Percentiles rank a stretch among this genome's conserved stretches.
Conservation (phyloP, 2,888 invertebrate genomes). For the Drosophila quasianomalipes region DNA sequence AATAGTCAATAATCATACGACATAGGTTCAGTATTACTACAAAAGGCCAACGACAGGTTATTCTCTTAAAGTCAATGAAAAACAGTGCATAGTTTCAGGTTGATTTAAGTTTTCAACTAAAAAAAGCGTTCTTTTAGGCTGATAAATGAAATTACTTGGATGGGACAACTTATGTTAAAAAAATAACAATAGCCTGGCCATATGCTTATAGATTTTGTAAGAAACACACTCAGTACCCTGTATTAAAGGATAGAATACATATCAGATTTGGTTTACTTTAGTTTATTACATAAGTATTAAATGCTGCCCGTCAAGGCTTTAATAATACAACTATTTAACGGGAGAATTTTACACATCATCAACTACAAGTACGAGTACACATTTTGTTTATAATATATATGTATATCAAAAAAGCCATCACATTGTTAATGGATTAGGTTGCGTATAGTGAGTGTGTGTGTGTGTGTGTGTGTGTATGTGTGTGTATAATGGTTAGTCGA, state of each 20-base stretch:
- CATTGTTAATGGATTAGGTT: conserved; percentile 57
- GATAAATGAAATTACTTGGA: neutral
- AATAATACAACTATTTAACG: conserved; percentile 77
- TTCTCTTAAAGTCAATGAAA: neutral
- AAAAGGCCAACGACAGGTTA: neutral
- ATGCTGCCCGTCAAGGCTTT: conserved; percentile 75
- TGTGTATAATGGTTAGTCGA: conserved; percentile 21
- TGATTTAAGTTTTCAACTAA: neutral
- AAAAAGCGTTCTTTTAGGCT: neutral
- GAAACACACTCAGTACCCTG: too few relatives aligned
- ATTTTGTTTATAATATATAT: conserved; percentile 54
- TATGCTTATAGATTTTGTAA: too few relatives aligned
- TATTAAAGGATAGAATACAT: neutral
- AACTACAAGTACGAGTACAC: conserved; percentile 69
- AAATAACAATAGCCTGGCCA: fast-evolving
- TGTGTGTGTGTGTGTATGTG: neutral
- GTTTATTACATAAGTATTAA: conserved; percentile 75
- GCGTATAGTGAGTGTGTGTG: conserved; percentile 10
- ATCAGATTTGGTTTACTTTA: conserved; percentile 42
- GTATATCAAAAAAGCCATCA: conserved; percentile 74
- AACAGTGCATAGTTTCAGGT: neutral
- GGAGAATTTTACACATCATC: conserved; percentile 69
- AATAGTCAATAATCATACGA: neutral
- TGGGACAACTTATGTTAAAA: neutral
- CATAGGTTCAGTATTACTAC: neutral